These are phyloP conservation scores for Halichoeres trimaculatus DNA, from an alignment of 2,113 vertebrate genomes.

Conservation along the genomic window DNA sequence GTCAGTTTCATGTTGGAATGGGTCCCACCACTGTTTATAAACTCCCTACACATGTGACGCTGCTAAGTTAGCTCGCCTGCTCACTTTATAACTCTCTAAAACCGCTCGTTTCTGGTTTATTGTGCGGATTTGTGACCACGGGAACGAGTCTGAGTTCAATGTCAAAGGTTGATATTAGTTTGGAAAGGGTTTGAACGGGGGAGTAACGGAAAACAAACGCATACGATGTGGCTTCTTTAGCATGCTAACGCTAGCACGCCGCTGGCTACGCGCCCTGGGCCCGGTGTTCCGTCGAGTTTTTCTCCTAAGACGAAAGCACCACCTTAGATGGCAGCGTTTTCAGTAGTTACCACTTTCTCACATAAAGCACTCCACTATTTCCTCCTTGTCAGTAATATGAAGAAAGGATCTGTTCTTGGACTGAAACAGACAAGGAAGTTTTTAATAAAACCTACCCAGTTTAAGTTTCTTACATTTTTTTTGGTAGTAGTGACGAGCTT, in stretches of 20 bases:
- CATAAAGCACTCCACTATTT: no score
- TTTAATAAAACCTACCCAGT: no score
- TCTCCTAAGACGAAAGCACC: no score
- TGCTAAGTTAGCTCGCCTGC: slow-evolving; percentile 23
- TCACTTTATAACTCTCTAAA: slow-evolving; percentile 3
- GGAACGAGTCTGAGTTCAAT: fast-evolving
- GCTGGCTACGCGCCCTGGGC: slow-evolving; percentile 53
- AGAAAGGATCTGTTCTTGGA: no score
- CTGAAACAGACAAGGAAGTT: no score
- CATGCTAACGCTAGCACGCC: slow-evolving; percentile 38
- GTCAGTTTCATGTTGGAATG: slow-evolving; percentile 14
- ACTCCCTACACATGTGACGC: slow-evolving; percentile 55
- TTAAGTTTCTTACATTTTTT: no score
- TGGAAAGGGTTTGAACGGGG: neutral
- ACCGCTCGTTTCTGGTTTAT: fast-evolving
- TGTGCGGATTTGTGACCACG: fast-evolving
- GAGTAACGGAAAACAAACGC: neutral
- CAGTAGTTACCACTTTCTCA: no score
- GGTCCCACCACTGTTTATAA: slow-evolving; percentile 62
- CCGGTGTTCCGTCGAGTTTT: neutral
- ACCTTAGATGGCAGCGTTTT: no score
- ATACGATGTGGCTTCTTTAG: neutral
- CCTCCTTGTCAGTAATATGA: no score
- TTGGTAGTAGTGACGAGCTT: no score
- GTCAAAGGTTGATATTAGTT: fast-evolving